Base-by-base conservation (phyloP, 2,113 vertebrate genomes). In the Strix uralensis region DNA sequence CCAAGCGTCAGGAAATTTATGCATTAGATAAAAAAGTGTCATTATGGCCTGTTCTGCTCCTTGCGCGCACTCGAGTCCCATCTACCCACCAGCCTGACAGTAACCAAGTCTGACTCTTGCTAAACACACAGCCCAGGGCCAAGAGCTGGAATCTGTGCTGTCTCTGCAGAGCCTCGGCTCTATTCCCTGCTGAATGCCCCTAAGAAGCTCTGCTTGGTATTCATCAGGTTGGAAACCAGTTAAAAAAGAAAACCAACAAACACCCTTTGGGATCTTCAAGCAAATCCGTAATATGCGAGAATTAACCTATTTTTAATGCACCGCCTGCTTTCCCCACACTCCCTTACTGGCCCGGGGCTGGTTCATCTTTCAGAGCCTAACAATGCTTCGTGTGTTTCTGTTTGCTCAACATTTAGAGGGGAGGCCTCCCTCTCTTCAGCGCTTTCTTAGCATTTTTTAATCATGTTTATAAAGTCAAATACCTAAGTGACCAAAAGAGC, bases 381-480 rank as follows among this genome's bases (percentile, higher is more conserved):
- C 96, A 97, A 95, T 97, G 85, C 93, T 82, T 81, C 29, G 10
- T 94, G 95, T 97, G 95, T 95, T 97, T 94, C 92, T 97, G 84
- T 96, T 97, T 95, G 94, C 89, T 95, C 94, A 94, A 80, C 89
- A 25, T 87, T 91, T 94, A 95, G 87, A 91, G 80, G 58, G 26
- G 47, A 92, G 92, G 58, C 90, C 80, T 92, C 62, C 81, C 47
- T 59, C 90, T 94, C 90, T 92, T 91, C 82, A 92, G 58, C 4
- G 20, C 86, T 88, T 96, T 92, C 89, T 94, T 96, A 83, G 88
- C 88, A 87, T 94, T 94, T 97, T 93, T 86, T 44, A 94, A 92
- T 96, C 88, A 59, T 93, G 84, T 94, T 95, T 97, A 96, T 94
- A 92, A 97, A 97, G 95, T 91, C 92, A 96, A 94, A 94, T 92